Conservation (phyloP, 2,797 vertebrate genomes). For the Philypnodon macrostomus region DNA sequence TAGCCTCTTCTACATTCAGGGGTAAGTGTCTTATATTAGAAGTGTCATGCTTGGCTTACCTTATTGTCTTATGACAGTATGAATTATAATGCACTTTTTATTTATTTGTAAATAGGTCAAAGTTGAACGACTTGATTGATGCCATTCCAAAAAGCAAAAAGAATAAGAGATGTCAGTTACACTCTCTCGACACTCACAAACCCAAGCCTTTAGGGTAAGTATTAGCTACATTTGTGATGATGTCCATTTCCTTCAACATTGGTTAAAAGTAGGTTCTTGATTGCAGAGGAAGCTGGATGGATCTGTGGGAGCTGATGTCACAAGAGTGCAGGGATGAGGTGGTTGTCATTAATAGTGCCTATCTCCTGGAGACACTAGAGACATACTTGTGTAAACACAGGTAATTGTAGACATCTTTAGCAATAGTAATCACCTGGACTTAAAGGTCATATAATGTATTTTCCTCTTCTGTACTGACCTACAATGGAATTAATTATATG, state of each 20-base stretch:
- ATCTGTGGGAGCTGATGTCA: slow-evolving; percentile 98
- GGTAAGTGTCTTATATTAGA: slow-evolving; percentile 72
- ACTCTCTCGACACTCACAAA: slow-evolving; percentile 98
- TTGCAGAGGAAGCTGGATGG: slow-evolving; percentile 96
- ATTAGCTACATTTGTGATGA: neutral
- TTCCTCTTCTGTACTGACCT: no score
- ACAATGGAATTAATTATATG: neutral
- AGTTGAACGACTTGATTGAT: slow-evolving; percentile 94
- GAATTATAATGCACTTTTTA: neutral
- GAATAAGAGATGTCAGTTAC: slow-evolving; percentile 96
- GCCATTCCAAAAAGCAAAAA: slow-evolving; percentile 99
- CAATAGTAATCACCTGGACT: neutral
- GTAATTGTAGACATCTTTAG: slow-evolving; percentile 58
- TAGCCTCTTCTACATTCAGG: slow-evolving; percentile 93
- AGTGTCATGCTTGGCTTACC: neutral
- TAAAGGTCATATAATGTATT: no score
- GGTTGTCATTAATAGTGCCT: slow-evolving; percentile 91
- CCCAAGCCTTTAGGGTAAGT: slow-evolving; percentile 96
- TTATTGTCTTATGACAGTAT: no score
- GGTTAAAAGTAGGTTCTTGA: slow-evolving; percentile 11
- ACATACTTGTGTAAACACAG: slow-evolving; percentile 95
- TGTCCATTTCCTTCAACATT: neutral
- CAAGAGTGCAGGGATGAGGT: slow-evolving; percentile 97
- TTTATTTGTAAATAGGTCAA: slow-evolving; percentile 78
- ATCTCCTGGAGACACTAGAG: slow-evolving; percentile 94